Evolutionary conservation across 2,113 vertebrate species (phyloP), one percentile per base, ranked within the genome.

Genomic region (Clarias batrachus): DNA sequence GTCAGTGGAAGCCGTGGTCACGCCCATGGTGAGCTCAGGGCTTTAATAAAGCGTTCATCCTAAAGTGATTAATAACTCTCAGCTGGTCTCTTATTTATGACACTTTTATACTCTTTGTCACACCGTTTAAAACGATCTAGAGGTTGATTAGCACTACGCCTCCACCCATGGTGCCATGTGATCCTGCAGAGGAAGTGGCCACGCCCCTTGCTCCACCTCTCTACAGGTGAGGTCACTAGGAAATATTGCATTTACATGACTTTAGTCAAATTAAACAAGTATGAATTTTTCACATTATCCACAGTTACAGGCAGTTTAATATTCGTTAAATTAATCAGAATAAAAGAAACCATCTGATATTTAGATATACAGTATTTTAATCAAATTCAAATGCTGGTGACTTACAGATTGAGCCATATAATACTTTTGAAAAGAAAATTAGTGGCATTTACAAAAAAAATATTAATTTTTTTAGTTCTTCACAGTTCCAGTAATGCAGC

Each of bases 1-100:
- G 90, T 95, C 93, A 9, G 91, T 96, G 3, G 94, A 96, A 87
- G 93, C 94, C 37, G 93, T 91, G 52, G 93, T 96, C 79, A 96
- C 94, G 1, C 95, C 95, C 10, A 74, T 96, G 92, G 95, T 96
- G 86, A 91, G 93, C 0, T 81, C 27, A 16, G 13, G 17, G 4
- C 7, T 63, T 37, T 37, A 1, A 3, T 14, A 19, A 4, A 33
- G 11, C 3, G 3, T 48, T 25, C 11, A 52, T 54, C 23, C 21
- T 76, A 4, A 4, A 1, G 13, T 48, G 5, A 73, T 41, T 11
- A 37, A 37, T 71, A 17, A 1, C 16, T 52, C 25, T n/a, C 3
- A 19, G 54, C 37, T 82, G n/a, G n/a, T 48, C 17, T 23, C 12
- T 27, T 54, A 37, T 25, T 25, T 73, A 37, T 78, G 21, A 27